Evolutionary conservation across 92 coral and sea anemone genomes (phyloP).

Genomic region (Parazoanthus atlanticus): DNA sequence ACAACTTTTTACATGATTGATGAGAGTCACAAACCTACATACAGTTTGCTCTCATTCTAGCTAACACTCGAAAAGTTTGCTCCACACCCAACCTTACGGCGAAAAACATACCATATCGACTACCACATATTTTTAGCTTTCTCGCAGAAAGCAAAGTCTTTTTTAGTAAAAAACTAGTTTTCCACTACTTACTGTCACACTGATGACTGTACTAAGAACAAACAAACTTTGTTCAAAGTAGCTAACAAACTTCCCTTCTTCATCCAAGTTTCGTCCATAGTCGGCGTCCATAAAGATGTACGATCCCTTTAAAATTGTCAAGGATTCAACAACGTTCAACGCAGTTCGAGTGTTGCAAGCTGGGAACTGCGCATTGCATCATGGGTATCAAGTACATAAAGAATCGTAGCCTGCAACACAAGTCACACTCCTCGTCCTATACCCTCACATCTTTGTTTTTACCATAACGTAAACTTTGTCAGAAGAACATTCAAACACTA

Average conservation of each 20-base stretch:
- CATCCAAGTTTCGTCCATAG: slow-evolving; percentile 60
- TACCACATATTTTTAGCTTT: no score
- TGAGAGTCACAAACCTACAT: no score
- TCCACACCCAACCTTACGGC: no score
- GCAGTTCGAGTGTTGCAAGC: background rate
- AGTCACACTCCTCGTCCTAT: background rate
- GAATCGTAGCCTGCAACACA: background rate
- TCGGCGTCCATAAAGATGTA: slow-evolving; percentile 72
- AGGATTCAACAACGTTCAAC: background rate
- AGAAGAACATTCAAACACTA: background rate
- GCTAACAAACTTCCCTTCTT: slow-evolving; percentile 50
- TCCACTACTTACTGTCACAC: slow-evolving; percentile 57
- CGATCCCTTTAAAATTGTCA: slow-evolving; percentile 55
- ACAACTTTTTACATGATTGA: no score
- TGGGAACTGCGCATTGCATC: background rate
- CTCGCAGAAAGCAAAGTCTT: no score
- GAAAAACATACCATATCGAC: no score
- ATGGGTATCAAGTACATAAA: background rate
- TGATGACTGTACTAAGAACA: slow-evolving; percentile 70
- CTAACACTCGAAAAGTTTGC: no score
- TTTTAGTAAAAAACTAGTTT: no score
- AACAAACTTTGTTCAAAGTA: slow-evolving; percentile 70
- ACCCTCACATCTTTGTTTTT: background rate
- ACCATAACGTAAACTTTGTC: background rate
- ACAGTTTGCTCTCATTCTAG: no score